These are phyloP conservation scores for Symphodus melops DNA, from an alignment of 2,113 vertebrate species.

Conservation along the genomic window DNA sequence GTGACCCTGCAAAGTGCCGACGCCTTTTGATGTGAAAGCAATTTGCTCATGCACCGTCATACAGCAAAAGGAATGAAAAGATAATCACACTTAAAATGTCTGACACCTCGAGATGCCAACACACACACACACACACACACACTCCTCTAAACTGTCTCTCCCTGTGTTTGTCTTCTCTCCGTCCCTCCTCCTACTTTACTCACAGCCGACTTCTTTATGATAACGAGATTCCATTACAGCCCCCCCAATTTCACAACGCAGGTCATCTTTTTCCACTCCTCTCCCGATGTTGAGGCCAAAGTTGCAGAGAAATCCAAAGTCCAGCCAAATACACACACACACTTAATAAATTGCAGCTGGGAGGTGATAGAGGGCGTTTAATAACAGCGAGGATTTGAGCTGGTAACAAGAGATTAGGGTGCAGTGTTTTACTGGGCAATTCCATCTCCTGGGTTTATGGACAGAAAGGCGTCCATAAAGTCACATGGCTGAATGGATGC, in stretches of 20 bases:
- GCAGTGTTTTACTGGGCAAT: slow-evolving; percentile 65
- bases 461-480: slow-evolving; percentile 66
- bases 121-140: slow-evolving; percentile 24
- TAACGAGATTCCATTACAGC: slow-evolving; percentile 42
- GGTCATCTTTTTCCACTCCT: slow-evolving; percentile 8
- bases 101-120: slow-evolving; percentile 43
- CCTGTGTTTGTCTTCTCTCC: background rate
- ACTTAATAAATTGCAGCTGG: slow-evolving; percentile 60
- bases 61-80: slow-evolving; percentile 32
- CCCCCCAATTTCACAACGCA: slow-evolving; percentile 15
- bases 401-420: slow-evolving; percentile 60
- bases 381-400: slow-evolving; percentile 59
- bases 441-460: slow-evolving; percentile 65
- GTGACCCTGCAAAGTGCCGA: slow-evolving; percentile 44
- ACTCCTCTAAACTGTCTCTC: slow-evolving; percentile 15
- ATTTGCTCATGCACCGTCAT: slow-evolving; percentile 33
- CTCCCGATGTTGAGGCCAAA: slow-evolving; percentile 21
- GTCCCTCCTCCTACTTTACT: slow-evolving; percentile 1
- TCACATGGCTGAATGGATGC: slow-evolving; percentile 56
- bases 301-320: slow-evolving; percentile 47
- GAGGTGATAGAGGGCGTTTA: slow-evolving; percentile 35
- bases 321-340: slow-evolving; percentile 53
- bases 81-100: slow-evolving; percentile 41
- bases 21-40: slow-evolving; percentile 62
- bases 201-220: slow-evolving; percentile 29